Evolutionary conservation across 2,888 invertebrate species (phyloP).

Genomic region (Vannuccia rotundouncinata): DNA sequence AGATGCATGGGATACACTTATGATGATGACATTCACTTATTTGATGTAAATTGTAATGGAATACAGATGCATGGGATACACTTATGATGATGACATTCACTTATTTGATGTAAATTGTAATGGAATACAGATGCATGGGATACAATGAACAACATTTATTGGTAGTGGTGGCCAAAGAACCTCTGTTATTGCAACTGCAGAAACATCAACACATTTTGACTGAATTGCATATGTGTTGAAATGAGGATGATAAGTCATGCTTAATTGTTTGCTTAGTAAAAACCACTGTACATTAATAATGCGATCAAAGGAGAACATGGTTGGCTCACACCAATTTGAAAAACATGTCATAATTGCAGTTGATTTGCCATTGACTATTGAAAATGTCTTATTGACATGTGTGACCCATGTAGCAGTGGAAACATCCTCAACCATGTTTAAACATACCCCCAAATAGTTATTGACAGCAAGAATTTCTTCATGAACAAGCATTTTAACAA

Average conservation of each 20-base stretch:
- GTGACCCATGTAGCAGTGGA: not conserved
- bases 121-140: not conserved
- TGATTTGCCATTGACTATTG: not conserved
- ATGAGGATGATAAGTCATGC: slow-evolving; percentile 1
- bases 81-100: not conserved
- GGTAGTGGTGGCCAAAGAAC: not conserved
- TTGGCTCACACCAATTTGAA: not conserved
- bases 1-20: no score
- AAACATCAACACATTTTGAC: not conserved
- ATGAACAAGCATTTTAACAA: not conserved
- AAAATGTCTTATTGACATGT: not conserved
- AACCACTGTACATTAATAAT: slow-evolving; percentile 3
- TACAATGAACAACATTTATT: not conserved
- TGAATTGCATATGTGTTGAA: slow-evolving; percentile 8
- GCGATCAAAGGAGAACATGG: not conserved
- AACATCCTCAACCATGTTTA: slow-evolving; percentile 4
- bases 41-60: no score
- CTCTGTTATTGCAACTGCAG: not conserved
- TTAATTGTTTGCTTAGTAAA: slow-evolving; percentile 11
- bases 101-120: not conserved
- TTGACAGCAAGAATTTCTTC: slow-evolving; percentile 1
- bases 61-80: no score
- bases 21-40: no score
- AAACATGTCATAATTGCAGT: not conserved
- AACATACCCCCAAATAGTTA: not conserved